Evolutionary conservation across 1,140 invertebrate genomes (phyloP).

Genomic region (Drosophila mauritiana): DNA sequence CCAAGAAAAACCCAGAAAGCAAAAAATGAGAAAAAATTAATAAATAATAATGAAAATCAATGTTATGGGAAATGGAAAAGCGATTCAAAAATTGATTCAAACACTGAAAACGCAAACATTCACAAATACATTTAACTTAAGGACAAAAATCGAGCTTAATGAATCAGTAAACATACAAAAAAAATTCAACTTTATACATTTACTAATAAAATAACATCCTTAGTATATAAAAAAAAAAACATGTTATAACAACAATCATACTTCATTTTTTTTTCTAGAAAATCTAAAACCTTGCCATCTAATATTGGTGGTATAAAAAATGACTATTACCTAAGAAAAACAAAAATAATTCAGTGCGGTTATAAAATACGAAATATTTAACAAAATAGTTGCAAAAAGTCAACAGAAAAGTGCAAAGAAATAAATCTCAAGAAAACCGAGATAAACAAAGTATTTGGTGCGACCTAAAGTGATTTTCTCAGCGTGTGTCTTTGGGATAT

Average conservation of each 20-base stretch:
- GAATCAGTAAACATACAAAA: too few species aligned
- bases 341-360: constrained; percentile 27
- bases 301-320: constrained; percentile 42
- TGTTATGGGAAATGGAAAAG: constrained; percentile 4
- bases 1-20: background rate
- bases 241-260: background rate
- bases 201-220: too few species aligned
- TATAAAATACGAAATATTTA: constrained; percentile 19
- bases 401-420: constrained; percentile 26
- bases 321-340: constrained; percentile 44
- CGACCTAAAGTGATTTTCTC: constrained; percentile 35
- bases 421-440: constrained; percentile 9
- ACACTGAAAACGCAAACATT: background rate
- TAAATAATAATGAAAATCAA: constrained; percentile 13
- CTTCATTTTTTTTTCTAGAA: constrained; percentile 25
- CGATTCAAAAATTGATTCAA: background rate
- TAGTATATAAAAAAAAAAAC: too few species aligned
- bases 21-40: constrained; percentile 17
- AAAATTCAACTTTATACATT: too few species aligned
- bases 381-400: constrained; percentile 15
- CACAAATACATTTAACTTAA: too few species aligned
- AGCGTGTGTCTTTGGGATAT: constrained; percentile 45
- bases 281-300: constrained; percentile 30
- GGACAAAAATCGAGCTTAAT: too few species aligned
- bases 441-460: constrained; percentile 26